Conservation (phyloP, 2,888 invertebrate species). For the Scaptodrosophila latifasciaeformis region DNA sequence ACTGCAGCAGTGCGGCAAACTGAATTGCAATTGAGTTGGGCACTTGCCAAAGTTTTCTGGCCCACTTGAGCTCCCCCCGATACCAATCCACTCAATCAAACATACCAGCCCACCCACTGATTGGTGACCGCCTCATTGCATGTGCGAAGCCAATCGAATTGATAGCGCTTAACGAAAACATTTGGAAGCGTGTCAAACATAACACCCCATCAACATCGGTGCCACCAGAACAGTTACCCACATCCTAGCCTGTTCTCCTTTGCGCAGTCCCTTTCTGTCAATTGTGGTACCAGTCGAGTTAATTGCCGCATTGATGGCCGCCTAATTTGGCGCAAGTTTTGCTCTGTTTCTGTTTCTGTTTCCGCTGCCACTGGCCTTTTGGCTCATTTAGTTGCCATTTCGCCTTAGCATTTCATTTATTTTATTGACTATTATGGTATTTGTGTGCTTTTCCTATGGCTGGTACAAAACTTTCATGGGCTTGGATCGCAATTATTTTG, state of each 20-base stretch:
- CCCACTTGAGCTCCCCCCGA: too few relatives aligned
- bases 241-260: constrained; percentile 1
- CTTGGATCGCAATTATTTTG: constrained; percentile 49
- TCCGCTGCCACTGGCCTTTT: constrained; percentile 2
- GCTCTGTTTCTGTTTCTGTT: not conserved
- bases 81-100: too few relatives aligned
- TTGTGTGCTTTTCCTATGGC: not conserved
- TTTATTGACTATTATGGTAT: not conserved
- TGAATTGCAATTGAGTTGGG: constrained; percentile 13
- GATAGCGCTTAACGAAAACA: constrained; percentile 39
- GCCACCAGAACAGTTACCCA: not conserved
- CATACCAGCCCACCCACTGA: too few relatives aligned
- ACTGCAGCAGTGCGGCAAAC: constrained; percentile 45
- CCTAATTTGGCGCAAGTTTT: constrained; percentile 26
- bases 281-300: constrained; percentile 16
- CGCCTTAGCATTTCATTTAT: constrained; percentile 1
- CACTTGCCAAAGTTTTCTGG: not conserved
- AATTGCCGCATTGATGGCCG: constrained; percentile 49
- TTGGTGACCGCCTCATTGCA: constrained; percentile 39
- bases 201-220: constrained; percentile 26
- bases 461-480: constrained; percentile 33
- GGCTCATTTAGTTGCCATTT: constrained; percentile 14
- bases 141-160: constrained; percentile 52
- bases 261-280: constrained; percentile 10
- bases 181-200: constrained; percentile 56